Evolutionary conservation across 2,888 invertebrate species (phyloP), one percentile per base, ranked within the genome.

Genomic region (Trissolcus brochymenae): DNA sequence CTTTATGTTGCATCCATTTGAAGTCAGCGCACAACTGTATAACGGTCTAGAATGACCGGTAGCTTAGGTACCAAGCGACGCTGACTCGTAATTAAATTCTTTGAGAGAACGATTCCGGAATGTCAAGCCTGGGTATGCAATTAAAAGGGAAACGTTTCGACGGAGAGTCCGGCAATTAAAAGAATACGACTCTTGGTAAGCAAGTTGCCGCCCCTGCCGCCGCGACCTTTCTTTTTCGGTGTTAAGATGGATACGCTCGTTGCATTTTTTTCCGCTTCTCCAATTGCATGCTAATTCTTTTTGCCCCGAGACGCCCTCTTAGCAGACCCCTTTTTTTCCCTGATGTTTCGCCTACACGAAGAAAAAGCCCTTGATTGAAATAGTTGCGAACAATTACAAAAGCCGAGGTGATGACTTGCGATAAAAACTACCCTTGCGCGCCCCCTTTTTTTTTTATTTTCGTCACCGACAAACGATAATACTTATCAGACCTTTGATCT

Each of bases 31-130:
- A 68, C 76, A 75, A 74, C 73, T 79, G 78, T 73, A 66, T 66
- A 78, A 80, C 81, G 81, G 78, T 79, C 74, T 76, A 82, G 78
- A 80, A 80, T 79, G 79, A 76, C 77, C 78, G 79, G 76, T 80
- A 79, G 79, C 78, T 76, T 77, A 80, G 79, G 76, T 80, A 82
- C 77, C 66, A 74, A 74, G 72, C 60, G 70, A 75, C 77, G 78
- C 66, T 73, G 72, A 78, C 75, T 77, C 84, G 87, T 87, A 88
- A 88, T 88, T 87, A 88, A 87, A 88, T 88, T 87, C 87, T 87
- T 88, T 85, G 84, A 85, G 83, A 86, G 86, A 87, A 87, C 86
- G 86, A 87, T 87, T 84, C 85, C 82, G 87, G 87, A 87, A 87
- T 87, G 87, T 84, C 82, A 82, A 84, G 82, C 82, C 78, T 82